phyloP scores from a whole-genome alignment of 1,140 invertebrate genomes.

The Drosophila melanica region DNA sequence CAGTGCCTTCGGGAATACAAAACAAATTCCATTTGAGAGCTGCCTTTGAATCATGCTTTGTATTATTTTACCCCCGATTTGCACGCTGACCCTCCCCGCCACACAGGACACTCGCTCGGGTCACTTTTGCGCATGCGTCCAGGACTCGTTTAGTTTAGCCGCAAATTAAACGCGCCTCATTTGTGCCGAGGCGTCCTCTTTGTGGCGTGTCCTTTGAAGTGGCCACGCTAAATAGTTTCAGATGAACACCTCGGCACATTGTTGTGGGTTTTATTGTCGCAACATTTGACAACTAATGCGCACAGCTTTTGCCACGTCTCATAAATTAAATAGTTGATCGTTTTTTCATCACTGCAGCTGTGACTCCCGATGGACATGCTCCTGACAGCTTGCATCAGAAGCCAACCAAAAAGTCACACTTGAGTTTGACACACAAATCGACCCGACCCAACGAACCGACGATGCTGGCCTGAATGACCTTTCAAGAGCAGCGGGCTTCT shows the following conservation, averaged over 20 bases:
- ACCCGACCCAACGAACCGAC: conserved; percentile 1
- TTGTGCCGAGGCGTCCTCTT: conserved; percentile 37
- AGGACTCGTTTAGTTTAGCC: conserved; percentile 13
- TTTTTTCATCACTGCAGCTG: conserved; percentile 39
- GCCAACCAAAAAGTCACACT: conserved; percentile 37
- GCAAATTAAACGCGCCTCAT: conserved; percentile 44
- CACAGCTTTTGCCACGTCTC: conserved; percentile 50
- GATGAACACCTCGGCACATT: conserved; percentile 34
- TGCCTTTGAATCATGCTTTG: not conserved
- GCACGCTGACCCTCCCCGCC: conserved; percentile 40
- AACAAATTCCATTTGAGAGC: not conserved
- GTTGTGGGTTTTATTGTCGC: conserved; percentile 44
- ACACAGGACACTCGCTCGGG: conserved; percentile 19
- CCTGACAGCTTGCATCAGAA: conserved; percentile 26
- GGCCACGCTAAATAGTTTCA: conserved; percentile 31
- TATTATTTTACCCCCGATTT: conserved; percentile 23
- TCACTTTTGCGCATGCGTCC: too few species aligned
- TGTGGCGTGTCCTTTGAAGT: conserved; percentile 48
- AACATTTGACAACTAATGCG: conserved; percentile 35
- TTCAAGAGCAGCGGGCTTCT: conserved; percentile 20
- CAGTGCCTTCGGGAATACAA: not conserved
- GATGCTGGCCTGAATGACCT: conserved; percentile 35
- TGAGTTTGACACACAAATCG: conserved; percentile 21
- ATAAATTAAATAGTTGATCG: conserved; percentile 52
- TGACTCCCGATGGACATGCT: conserved; percentile 19